Evolutionary conservation across 1,140 invertebrate genomes (phyloP), one percentile per base, ranked within the genome.

Genomic region (Halyomorpha halys): DNA sequence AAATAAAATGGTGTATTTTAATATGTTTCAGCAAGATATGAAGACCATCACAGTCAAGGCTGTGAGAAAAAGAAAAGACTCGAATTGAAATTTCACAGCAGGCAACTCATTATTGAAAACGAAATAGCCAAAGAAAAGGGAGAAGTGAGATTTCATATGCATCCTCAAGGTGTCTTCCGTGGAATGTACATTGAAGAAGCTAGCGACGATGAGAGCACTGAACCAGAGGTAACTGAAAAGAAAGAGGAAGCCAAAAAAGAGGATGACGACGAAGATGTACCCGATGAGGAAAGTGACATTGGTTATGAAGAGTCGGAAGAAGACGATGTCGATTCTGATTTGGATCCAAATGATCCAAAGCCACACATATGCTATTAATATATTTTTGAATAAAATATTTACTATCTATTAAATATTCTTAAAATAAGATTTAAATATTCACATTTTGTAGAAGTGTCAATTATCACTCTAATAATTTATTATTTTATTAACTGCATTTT

Each of bases 361-460:
- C 53, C 53, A 25, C 53, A 56, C 14, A 56, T 56, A 23, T 56
- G 53, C 14, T 56, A 23, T 25, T 56, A 25, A 56, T 49, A 49
- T 49, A n/a, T 49, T 49, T 49, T 6, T 19, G 1, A 21, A 11
- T 49, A 49, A 49, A 18, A 49, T n/a, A 19, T 9, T 49, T 1
- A n/a, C n/a, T n/a, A n/a, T n/a, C n/a, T n/a, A n/a, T n/a, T n/a
- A n/a, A n/a, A n/a, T n/a, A n/a, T n/a, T n/a, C n/a, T n/a, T n/a
- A n/a, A n/a, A n/a, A n/a, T n/a, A n/a, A n/a, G n/a, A n/a, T n/a
- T n/a, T n/a, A n/a, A n/a, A n/a, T n/a, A n/a, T n/a, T n/a, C n/a
- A n/a, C n/a, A n/a, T n/a, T n/a, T n/a, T n/a, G n/a, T n/a, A n/a
- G n/a, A n/a, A n/a, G n/a, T n/a, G n/a, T n/a, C n/a, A n/a, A n/a